phyloP scores from a whole-genome alignment of 2,113 vertebrate species.

The Calidris pygmaea region DNA sequence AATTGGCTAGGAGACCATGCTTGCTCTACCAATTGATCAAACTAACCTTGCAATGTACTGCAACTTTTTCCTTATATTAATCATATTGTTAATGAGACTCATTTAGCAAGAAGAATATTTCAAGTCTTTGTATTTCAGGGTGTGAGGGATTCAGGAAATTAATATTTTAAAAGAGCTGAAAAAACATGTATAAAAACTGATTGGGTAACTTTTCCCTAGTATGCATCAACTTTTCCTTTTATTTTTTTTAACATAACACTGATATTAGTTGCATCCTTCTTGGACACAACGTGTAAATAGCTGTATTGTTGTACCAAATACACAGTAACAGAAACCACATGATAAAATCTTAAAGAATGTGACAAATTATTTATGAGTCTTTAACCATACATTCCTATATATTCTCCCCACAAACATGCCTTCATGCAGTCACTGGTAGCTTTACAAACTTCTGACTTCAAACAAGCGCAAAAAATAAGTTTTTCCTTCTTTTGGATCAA shows the following conservation, averaged over 20 bases:
- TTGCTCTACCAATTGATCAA: slow-evolving; percentile 18
- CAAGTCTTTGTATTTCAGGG: background rate
- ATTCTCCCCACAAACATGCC: background rate
- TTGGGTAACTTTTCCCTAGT: background rate
- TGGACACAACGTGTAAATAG: background rate
- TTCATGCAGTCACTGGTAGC: background rate
- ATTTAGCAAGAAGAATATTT: background rate
- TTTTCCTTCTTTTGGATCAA: background rate
- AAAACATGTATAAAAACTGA: background rate
- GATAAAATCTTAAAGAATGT: background rate
- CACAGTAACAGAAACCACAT: background rate
- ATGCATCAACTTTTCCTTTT: background rate
- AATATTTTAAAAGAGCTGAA: background rate
- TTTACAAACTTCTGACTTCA: background rate
- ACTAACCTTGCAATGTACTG: background rate
- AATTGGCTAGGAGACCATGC: background rate
- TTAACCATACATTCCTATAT: background rate
- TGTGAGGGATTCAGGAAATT: background rate
- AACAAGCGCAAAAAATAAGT: background rate
- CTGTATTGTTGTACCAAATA: background rate
- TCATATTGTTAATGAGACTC: background rate
- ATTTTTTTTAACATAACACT: background rate
- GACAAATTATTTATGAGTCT: background rate
- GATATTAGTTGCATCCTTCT: background rate
- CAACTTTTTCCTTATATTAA: background rate